phyloP scores from a whole-genome alignment of 2,113 vertebrate genomes.

The Alces alces region DNA sequence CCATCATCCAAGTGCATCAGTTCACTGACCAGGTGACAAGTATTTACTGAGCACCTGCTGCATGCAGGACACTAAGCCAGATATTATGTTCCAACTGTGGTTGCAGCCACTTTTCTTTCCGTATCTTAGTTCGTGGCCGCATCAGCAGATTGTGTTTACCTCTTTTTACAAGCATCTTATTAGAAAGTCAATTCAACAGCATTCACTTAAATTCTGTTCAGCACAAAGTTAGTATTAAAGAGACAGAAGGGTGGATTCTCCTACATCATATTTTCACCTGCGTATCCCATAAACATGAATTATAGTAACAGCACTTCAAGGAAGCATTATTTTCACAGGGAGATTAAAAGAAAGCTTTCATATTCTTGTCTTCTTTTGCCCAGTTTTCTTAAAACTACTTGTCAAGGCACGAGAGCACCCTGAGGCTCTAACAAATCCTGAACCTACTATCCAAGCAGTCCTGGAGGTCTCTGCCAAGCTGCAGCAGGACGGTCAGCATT shows the following conservation, averaged over 20 bases:
- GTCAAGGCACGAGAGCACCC: slow-evolving; percentile 34
- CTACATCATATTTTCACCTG: background rate
- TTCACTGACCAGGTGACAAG: background rate
- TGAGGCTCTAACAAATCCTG: background rate
- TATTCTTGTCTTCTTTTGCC: slow-evolving; percentile 46
- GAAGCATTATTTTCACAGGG: slow-evolving; percentile 28
- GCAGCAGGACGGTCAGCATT: background rate
- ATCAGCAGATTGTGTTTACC: background rate
- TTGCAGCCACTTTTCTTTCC: too few species aligned
- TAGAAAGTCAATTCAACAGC: background rate
- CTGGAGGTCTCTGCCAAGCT: background rate
- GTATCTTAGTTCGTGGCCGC: background rate
- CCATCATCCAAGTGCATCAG: background rate
- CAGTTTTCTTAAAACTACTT: slow-evolving; percentile 64
- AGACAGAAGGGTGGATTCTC: background rate
- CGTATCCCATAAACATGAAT: background rate
- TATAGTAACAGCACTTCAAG: background rate
- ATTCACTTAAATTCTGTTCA: background rate
- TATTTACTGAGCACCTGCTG: background rate
- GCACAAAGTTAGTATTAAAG: background rate
- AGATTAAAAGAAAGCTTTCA: slow-evolving; percentile 47
- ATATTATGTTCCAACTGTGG: rapidly evolving
- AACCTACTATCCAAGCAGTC: background rate
- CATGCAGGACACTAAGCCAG: rapidly evolving
- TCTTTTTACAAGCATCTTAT: background rate